Base-by-base conservation (phyloP, 2,797 vertebrate genomes). In the Euphonia xanthogaster region DNA sequence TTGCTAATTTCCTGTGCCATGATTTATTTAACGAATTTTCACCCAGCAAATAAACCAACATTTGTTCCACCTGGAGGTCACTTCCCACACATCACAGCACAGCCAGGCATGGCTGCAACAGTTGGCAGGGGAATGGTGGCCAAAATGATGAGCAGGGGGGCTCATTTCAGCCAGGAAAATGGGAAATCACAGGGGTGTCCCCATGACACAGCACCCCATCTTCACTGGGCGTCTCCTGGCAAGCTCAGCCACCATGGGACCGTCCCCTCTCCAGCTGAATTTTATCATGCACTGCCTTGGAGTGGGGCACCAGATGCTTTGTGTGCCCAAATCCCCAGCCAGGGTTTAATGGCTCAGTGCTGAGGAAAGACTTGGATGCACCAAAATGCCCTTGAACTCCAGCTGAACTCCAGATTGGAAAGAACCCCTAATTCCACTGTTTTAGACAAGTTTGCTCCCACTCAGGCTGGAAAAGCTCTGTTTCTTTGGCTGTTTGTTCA, bases 11-110 rank as follows among this genome's bases (percentile, higher is more conserved):
- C 92, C 90, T 97, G 75, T 92, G 94, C 96, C 75, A 90, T 97
- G 97, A 98, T 97, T 97, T 98, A 97, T 98, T 97, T 97, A 96
- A 97, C 42, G 54, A 96, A 97, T 94, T 94, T 92, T 73, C 91
- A 95, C 82, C 85, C 94, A 90, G 90, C 91, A 96, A 97, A 97
- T 97, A 94, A 97, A 96, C 88, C 91, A 96, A 93, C 97, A 97
- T 97, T 97, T 97, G 96, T 95, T 97, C 86, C 96, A 97, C 96
- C 97, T 97, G 91, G 94, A 96, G 97, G 96, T 94, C 45, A 70
- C 39, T 96, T 97, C 15, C 54, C 87, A 71, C 91, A 48, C 61
- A 92, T 71, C 94, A 79, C 82, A 84, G 93, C 93, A 76, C 62
- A 91, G 95, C 90, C 94, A 90, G 93, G 47, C 88, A 28, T 7